Evolutionary conservation across 1,140 invertebrate species (phyloP), one percentile per base, ranked within the genome.

Genomic region (Drosophila pseudoobscura): DNA sequence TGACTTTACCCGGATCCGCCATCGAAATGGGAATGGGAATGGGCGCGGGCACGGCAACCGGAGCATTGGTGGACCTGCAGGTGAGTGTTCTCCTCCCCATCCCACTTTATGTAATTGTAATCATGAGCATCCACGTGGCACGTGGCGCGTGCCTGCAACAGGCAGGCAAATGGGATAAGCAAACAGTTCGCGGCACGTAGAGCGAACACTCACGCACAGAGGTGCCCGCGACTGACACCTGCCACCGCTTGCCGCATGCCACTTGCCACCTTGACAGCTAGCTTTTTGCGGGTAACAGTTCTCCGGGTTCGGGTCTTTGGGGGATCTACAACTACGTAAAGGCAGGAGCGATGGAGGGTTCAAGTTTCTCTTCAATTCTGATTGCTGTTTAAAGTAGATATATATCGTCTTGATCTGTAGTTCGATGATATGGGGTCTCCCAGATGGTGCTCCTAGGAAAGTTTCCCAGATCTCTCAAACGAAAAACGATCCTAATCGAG

Each of bases 171-270:
- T 78, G 77, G 63, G 59, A 65, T 87, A 70, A 75, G 55, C 78
- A 88, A 82, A 88, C 82, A 88, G 82, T 75, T 58, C 71, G 72
- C 68, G 63, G 82, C 80, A 84, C 80, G 80, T 83, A 78, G 22
- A n/a, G 11, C 3, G 22, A 6, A 31, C 45, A 56, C 61, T 53
- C 58, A 62, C 46, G 59, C 43, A 61, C 69, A 47, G 22, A 56
- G 31, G 39, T 54, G 24, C 47, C 52, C 47, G 46, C 46, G 58
- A 60, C 41, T 70, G 79, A 62, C 79, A 83, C 59, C 59, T 58
- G 58, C 63, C 65, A 56, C 65, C 39, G 24, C 51, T 8, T 9
- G 29, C 15, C 17, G 29, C 15, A 69, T 46, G 47, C 31, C 79
- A 78, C 59, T 55, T 58, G 58, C 63, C 54, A 53, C 31, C 70